These are phyloP conservation scores for Crotophaga sulcirostris DNA, from an alignment of 2,113 vertebrate species.

Conservation along the genomic window DNA sequence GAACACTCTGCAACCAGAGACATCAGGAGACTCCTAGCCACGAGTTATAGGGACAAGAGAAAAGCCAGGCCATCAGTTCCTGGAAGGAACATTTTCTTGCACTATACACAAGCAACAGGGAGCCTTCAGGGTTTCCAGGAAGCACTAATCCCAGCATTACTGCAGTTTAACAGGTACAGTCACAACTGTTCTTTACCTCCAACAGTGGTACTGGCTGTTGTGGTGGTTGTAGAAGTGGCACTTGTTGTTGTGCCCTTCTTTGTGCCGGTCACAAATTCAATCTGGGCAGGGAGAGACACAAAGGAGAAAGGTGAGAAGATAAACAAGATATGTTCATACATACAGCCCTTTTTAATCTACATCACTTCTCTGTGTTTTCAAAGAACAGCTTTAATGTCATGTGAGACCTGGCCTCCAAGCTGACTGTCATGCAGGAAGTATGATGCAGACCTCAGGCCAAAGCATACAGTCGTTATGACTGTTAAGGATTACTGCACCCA, in stretches of 20 bases:
- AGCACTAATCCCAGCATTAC: not conserved
- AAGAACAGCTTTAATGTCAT: not conserved
- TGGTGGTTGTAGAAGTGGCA: slow-evolving; percentile 83
- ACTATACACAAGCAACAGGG: not conserved
- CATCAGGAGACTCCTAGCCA: not conserved
- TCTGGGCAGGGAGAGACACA: slow-evolving; percentile 72
- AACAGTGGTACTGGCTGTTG: slow-evolving; percentile 82
- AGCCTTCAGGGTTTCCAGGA: not conserved
- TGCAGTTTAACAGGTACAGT: not conserved
- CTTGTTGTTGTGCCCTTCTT: slow-evolving; percentile 92
- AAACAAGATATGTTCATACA: not conserved
- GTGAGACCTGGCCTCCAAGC: not conserved
- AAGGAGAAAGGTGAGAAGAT: not conserved
- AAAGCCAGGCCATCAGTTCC: not conserved
- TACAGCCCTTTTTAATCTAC: not conserved
- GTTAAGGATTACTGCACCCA: not conserved
- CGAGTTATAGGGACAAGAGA: not conserved
- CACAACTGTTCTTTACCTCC: slow-evolving; percentile 81
- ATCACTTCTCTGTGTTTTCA: not conserved
- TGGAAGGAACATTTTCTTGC: not conserved
- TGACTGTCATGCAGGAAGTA: not conserved
- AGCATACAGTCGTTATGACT: accelerated
- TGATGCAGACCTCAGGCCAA: not conserved
- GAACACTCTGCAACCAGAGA: not conserved
- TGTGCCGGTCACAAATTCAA: slow-evolving; percentile 97